Base-by-base conservation (phyloP, 2,113 vertebrate species). In the Pedionomus torquatus region DNA sequence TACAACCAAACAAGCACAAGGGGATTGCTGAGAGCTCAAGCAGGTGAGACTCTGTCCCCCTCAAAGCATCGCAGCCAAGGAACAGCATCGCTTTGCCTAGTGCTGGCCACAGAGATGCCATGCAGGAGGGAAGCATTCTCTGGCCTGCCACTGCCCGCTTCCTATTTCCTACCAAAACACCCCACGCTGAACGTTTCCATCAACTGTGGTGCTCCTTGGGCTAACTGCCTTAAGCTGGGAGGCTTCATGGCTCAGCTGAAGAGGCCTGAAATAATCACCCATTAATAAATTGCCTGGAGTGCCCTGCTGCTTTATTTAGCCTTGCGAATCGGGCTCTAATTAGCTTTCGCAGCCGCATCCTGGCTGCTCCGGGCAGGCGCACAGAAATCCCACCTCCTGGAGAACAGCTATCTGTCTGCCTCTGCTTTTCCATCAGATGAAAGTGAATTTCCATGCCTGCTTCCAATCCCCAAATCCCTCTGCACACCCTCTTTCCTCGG, bases 231-330 rank as follows among this genome's bases (percentile, higher is more conserved):
- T 77, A 82, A 90, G 68, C 80, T 71, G 71, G 39, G 48, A 61
- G 49, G 43, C 41, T 93, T 61, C 6, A 1, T 9, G 17, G 39
- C 82, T 79, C 68, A 26, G 15, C 43, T 58, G 74, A 96, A 77
- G 85, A 84, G 82, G 35, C 61, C 81, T 60, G 83, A 77, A 88
- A 87, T 91, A 83, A 94, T 57, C 87, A 86, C 39, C 87, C 83
- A 60, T 85, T 94, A 96, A 93, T 81, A 78, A 66, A 83, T 37
- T 64, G 81, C 87, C 86, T 88, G 89, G 71, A 95, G 82, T 94
- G 89, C 51, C 90, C 82, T 71, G 64, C 52, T 86, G 82, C 76
- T 95, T 94, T 91, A 83, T 87, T 96, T 86, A 92, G 78, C 65
- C 78, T 87, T 23, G 13, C 3, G 0, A 92, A 44, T 55, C 7